Conservation (phyloP, 2,113 vertebrate genomes). For the Panurus biarmicus region DNA sequence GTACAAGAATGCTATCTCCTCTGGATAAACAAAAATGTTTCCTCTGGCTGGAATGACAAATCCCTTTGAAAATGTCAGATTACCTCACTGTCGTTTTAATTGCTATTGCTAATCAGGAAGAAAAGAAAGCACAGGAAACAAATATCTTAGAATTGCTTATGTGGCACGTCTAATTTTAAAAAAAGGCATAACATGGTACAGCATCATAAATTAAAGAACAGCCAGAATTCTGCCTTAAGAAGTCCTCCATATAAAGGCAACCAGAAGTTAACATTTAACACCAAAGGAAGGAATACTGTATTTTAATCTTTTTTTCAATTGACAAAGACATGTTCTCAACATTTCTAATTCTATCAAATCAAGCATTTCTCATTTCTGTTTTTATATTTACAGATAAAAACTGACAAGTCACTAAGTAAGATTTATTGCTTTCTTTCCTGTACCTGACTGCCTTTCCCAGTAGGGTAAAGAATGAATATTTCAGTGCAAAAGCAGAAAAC, state of each 20-base stretch:
- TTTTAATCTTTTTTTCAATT: neutral
- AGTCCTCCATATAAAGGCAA: neutral
- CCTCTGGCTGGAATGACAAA: neutral
- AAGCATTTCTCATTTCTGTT: conserved; percentile 36
- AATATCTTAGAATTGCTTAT: neutral
- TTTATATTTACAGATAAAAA: conserved; percentile 48
- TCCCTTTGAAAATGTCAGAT: conserved; percentile 22
- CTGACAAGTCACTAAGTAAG: conserved; percentile 64
- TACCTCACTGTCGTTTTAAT: conserved; percentile 21
- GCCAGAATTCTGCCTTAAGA: neutral
- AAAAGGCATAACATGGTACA: neutral
- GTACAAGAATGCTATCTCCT: neutral
- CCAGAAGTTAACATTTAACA: neutral
- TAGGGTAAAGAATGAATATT: conserved; percentile 53
- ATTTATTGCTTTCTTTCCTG: conserved; percentile 59
- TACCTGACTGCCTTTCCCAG: conserved; percentile 48
- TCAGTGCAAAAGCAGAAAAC: conserved; percentile 33
- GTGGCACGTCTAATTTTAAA: neutral
- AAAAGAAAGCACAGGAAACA: conserved; percentile 15
- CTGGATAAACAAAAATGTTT: conserved; percentile 21
- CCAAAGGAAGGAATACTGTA: neutral
- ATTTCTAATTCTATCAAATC: conserved; percentile 53
- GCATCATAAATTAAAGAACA: neutral
- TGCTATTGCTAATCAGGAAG: conserved; percentile 25
- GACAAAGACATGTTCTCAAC: neutral